Percentiles rank a stretch among this genome's conserved stretches.
Conservation (phyloP, 2,888 invertebrate genomes). For the Orthosia gothica region DNA sequence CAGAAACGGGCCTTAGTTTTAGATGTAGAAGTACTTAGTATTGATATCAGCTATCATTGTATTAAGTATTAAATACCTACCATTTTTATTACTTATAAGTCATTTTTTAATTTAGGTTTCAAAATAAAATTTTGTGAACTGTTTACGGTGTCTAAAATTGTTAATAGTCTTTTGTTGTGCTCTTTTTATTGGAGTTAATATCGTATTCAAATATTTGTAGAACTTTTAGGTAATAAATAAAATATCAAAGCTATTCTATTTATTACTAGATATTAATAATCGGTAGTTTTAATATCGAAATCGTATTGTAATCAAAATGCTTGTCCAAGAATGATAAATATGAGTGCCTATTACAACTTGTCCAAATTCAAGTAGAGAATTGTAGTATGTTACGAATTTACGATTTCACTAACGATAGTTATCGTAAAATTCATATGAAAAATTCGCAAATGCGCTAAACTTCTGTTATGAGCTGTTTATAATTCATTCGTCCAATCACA, state of each 20-base stretch:
- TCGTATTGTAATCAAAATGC: conserved; percentile 6
- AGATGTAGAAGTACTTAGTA: conserved; percentile 15
- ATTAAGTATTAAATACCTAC: conserved; percentile 14
- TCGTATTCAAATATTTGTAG: neutral
- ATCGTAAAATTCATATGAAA: neutral
- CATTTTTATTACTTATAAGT: conserved; percentile 2
- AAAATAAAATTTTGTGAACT: neutral
- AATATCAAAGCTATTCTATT: neutral
- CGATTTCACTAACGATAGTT: neutral
- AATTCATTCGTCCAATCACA: neutral
- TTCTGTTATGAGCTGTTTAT: neutral
- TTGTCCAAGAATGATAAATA: conserved; percentile 4
- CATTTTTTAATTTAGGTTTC: neutral
- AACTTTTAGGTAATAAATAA: neutral
- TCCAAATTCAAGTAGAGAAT: conserved; percentile 32
- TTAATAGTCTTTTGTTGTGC: neutral
- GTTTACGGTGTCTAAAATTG: neutral
- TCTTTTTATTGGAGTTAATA: neutral
- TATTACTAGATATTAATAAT: conserved; percentile 10
- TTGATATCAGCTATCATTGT: conserved; percentile 13
- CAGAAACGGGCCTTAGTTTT: neutral
- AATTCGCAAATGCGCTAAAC: neutral
- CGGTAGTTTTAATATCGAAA: neutral
- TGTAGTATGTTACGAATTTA: neutral
- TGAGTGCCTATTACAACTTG: conserved; percentile 53